Evolutionary conservation across 2,888 invertebrate genomes (phyloP), one percentile per base, ranked within the genome.

Genomic region (Synanthedon andrenaeformis): DNA sequence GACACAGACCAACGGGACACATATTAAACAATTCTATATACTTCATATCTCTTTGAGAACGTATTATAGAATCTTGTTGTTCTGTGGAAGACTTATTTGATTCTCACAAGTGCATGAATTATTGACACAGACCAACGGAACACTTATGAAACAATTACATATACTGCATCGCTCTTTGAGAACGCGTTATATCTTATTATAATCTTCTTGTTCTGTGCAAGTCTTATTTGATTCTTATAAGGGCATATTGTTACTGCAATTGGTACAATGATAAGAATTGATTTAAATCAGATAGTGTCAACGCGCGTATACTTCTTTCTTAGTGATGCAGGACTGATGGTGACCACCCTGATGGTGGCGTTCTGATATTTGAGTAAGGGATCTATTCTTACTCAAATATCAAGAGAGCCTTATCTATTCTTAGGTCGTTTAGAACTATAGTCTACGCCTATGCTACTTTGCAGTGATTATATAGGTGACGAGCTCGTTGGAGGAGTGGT

Each of bases 1-100:
- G 70, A 66, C 69, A 73, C 70, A 76, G 73, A 66, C 67, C 70
- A 62, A 58, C 62, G 56, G 58, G 53, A 49, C 54, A 58, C 58
- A 54, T 58, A 52, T 52, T 53, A 51, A 54, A 54, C 53, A 49
- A 49, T 49, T 13, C 45, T 45, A n/a, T 17, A 23, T 3, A 23
- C 49, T 49, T 23, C 49, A 23, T 14, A 45, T 13, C 13, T 13
- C 13, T 45, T 13, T 49, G 17, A 4, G 23, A 13, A 49, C 14
- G 17, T 8, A 17, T 49, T 49, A 12, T 13, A 19, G 17, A 17
- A 5, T 19, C 49, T 14, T 12, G 8, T 13, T 12, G 49, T 17
- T 49, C 17, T 49, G 17, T 14, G 10, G 54, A 52, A 11, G 12
- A 17, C 49, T 23, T 49, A 49, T 49, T 19, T 49, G 23, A 49